Conservation (phyloP, 2,888 invertebrate genomes). For the Cryptocephalus moraei region DNA sequence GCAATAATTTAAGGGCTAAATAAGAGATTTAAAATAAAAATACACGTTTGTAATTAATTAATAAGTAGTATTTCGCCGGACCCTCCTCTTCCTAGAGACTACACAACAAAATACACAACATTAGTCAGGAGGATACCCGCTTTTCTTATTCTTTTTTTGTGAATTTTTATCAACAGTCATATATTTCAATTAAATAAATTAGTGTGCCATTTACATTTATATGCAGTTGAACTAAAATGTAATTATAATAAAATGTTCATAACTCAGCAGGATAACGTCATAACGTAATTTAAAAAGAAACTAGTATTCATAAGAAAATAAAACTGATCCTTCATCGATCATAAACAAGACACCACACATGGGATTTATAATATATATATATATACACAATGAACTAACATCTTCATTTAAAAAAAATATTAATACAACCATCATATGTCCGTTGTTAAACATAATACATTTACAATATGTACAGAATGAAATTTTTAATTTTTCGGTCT, state of each 20-base stretch:
- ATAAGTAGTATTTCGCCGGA: constrained; percentile 18
- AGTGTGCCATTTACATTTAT: constrained; percentile 21
- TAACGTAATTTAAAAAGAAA: constrained; percentile 24
- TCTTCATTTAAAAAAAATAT: too few species aligned
- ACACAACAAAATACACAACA: constrained; percentile 17
- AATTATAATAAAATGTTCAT: constrained; percentile 2
- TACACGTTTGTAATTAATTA: constrained; percentile 17
- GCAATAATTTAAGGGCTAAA: constrained; percentile 26
- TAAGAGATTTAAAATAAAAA: constrained; percentile 26
- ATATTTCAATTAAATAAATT: constrained; percentile 18
- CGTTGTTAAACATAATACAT: too few species aligned
- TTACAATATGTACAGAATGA: too few species aligned
- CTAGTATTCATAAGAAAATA: neutral
- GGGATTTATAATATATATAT: neutral
- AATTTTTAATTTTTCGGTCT: too few species aligned
- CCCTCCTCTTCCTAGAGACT: constrained; percentile 18
- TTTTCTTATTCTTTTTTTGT: constrained; percentile 8
- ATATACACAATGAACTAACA: too few species aligned
- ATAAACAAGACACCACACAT: neutral
- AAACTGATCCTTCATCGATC: neutral
- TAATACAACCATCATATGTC: too few species aligned
- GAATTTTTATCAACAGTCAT: constrained; percentile 9
- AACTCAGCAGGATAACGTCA: constrained; percentile 14
- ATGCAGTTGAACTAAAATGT: constrained; percentile 7
- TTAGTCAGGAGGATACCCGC: constrained; percentile 12